Conservation (phyloP, 2,888 invertebrate species). For the Drosophila demipolita region DNA sequence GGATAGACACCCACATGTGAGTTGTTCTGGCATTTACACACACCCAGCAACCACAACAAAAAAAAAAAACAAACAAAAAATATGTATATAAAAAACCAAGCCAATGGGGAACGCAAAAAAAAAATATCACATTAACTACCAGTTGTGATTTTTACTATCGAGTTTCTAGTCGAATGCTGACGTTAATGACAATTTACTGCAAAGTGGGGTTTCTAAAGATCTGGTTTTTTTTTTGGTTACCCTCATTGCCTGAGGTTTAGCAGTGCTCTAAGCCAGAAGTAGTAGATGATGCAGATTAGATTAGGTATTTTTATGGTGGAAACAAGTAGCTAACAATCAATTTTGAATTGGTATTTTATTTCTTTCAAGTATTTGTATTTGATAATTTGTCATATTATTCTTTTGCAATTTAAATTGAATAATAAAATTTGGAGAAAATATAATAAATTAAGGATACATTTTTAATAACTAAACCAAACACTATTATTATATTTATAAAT, state of each 20-base stretch:
- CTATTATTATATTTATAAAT: neutral
- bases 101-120: conserved; percentile 3
- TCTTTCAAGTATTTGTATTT: neutral
- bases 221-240: neutral
- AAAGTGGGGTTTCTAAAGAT: conserved; percentile 19
- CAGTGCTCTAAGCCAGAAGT: neutral
- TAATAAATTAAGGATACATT: neutral
- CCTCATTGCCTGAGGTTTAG: neutral
- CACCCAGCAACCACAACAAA: conserved; percentile 3
- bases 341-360: neutral
- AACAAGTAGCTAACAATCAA: neutral
- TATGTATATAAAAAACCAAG: conserved; percentile 1
- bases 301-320: neutral
- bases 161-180: conserved; percentile 35
- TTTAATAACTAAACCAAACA: neutral
- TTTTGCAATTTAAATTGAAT: neutral
- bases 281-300: neutral
- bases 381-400: neutral
- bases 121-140: conserved; percentile 35
- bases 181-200: conserved; percentile 49
- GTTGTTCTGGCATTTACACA: conserved; percentile 31
- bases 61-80: neutral
- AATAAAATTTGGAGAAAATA: neutral
- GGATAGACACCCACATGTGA: conserved; percentile 53
- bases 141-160: conserved; percentile 41